phyloP scores from a whole-genome alignment of 2,888 invertebrate genomes.

The Mesorhabditis sp. region DNA sequence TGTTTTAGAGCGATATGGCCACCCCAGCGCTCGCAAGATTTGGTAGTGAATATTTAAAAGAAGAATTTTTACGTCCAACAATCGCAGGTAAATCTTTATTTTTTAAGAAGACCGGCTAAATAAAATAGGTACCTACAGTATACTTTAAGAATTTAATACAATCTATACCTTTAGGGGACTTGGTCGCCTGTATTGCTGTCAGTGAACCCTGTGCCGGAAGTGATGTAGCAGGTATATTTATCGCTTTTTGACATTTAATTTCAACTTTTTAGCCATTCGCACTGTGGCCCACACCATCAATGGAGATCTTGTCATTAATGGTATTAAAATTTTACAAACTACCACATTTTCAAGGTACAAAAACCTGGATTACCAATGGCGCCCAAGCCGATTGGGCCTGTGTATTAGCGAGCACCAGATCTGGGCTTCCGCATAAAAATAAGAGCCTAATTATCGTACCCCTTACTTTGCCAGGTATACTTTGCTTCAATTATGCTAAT shows the following conservation, averaged over 20 bases:
- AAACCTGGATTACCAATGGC: conserved; percentile 67
- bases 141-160: conserved; percentile 55
- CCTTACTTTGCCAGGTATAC: conserved; percentile 37
- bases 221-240: conserved; percentile 61
- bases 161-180: conserved; percentile 63
- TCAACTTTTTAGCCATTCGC: conserved; percentile 58
- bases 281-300: conserved; percentile 62
- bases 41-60: conserved; percentile 17
- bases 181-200: conserved; percentile 64
- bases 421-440: conserved; percentile 61
- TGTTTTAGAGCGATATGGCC: conserved; percentile 61
- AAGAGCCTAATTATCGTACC: conserved; percentile 66
- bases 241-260: conserved; percentile 1
- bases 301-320: conserved; percentile 64
- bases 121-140: too few species aligned
- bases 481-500: background rate
- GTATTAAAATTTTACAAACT: conserved; percentile 30
- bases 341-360: conserved; percentile 45
- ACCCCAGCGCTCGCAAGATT: conserved; percentile 63
- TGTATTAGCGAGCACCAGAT: conserved; percentile 64
- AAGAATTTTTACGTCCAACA: conserved; percentile 49
- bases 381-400: conserved; percentile 66
- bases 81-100: conserved; percentile 57
- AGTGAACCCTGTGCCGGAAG: conserved; percentile 64
- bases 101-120: too few species aligned